Evolutionary conservation across 2,888 invertebrate genomes (phyloP).

Genomic region (Pheosia tremula): DNA sequence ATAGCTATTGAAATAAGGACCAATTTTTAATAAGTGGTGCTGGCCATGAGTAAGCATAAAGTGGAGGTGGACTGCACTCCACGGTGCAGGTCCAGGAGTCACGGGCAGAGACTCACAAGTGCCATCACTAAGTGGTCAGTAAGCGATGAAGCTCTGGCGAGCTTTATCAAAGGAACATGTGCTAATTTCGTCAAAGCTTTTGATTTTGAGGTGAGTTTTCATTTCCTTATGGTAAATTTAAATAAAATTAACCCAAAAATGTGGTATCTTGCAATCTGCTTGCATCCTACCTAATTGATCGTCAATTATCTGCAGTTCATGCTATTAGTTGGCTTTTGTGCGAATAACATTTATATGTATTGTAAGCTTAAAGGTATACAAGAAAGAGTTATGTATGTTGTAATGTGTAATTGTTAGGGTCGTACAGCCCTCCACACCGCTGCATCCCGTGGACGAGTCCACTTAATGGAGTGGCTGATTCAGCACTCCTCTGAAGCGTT

Average conservation of each 20-base stretch:
- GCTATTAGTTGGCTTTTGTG: too few relatives aligned
- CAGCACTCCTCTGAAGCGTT: conserved; percentile 84
- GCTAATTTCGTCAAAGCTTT: conserved; percentile 84
- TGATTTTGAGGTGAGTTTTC: conserved; percentile 82
- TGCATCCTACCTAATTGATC: too few relatives aligned
- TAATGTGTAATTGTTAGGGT: conserved; percentile 72
- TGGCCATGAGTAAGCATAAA: conserved; percentile 70
- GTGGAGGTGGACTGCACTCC: conserved; percentile 84
- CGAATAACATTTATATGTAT: too few relatives aligned
- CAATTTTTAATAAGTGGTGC: conserved; percentile 14
- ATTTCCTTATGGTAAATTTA: not conserved
- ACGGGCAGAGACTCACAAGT: conserved; percentile 85
- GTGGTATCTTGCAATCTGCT: too few relatives aligned
- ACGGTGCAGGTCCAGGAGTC: conserved; percentile 83
- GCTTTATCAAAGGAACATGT: conserved; percentile 85
- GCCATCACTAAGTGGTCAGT: conserved; percentile 87
- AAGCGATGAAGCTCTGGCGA: conserved; percentile 83
- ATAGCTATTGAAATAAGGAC: conserved; percentile 12
- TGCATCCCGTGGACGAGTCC: conserved; percentile 88
- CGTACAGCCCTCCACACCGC: conserved; percentile 92
- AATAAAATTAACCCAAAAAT: too few relatives aligned
- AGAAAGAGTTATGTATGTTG: not conserved
- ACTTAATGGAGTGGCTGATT: conserved; percentile 90
- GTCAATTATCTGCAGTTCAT: too few relatives aligned
- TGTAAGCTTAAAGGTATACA: too few relatives aligned